phyloP scores from a whole-genome alignment of 2,888 invertebrate species.

The Marronus borbonicus region DNA sequence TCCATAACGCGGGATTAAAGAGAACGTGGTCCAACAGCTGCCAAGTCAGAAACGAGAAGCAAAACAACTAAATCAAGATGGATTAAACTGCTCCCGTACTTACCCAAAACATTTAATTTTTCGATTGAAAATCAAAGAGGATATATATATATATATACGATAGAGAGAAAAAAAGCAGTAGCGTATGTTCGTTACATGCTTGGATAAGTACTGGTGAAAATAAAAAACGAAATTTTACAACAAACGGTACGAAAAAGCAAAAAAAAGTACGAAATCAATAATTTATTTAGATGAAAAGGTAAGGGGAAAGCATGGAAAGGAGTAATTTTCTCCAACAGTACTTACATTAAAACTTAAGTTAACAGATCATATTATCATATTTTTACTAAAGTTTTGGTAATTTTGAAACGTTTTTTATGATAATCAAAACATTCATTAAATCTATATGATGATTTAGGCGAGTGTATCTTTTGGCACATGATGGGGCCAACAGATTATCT shows the following conservation, averaged over 20 bases:
- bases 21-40: slow-evolving; percentile 99
- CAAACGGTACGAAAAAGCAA: slow-evolving; percentile 29
- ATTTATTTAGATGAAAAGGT: not conserved
- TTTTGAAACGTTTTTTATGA: no score
- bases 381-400: no score
- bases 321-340: no score
- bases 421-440: no score
- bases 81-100: slow-evolving; percentile 73
- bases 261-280: slow-evolving; percentile 15
- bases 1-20: slow-evolving; percentile 99
- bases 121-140: slow-evolving; percentile 44
- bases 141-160: slow-evolving; percentile 9
- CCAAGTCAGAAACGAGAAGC: slow-evolving; percentile 91
- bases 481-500: no score
- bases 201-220: slow-evolving; percentile 69
- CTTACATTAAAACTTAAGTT: no score
- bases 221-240: slow-evolving; percentile 14
- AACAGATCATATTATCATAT: no score
- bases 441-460: no score
- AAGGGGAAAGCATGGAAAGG: no score
- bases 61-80: slow-evolving; percentile 87
- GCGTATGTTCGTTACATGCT: slow-evolving; percentile 62
- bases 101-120: slow-evolving; percentile 66
- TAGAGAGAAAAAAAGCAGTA: slow-evolving; percentile 49
- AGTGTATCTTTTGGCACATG: no score